Base-by-base conservation (phyloP, 1,140 invertebrate species). In the Acromyrmex charruanus region DNA sequence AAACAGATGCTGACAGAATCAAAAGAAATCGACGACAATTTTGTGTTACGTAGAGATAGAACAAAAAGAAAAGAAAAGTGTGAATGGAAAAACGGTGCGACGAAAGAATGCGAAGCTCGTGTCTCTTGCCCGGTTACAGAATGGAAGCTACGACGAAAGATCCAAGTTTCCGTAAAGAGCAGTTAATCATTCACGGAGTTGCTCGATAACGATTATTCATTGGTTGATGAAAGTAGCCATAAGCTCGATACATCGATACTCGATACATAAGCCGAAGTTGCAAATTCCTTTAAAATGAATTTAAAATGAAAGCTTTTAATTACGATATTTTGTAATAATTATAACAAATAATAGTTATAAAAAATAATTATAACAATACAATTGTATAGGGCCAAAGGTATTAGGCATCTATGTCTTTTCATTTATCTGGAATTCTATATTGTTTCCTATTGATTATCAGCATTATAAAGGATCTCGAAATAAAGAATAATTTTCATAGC, bases 81-180 rank as follows among this genome's bases (percentile, higher is more conserved):
- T 85, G 14, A 88, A 89, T 65, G 77, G 53, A 93, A 92, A 55
- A 89, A 88, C 87, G 87, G 65, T 81, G 88, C 87, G 85, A 91
- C 89, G 92, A 91, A 93, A 93, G 59, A 71, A 74, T 94, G 93
- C 94, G 92, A 94, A 94, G 93, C 93, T 92, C 92, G 90, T 89
- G 87, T 89, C 90, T 84, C 92, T 90, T 87, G 93, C 90, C 84
- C 87, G 74, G 28, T 49, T 39, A 21, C 86, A 44, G 51, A 71
- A 59, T 25, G 28, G 16, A 35, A 25, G 55, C 21, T 66, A 21
- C 82, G 74, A 85, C 80, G 55, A 65, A 49, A 25, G 14, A 72
- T 71, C 35, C n/a, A 49, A 51, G 63, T 88, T 86, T 80, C 44
- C 31, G 68, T 75, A 87, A 85, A 88, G 82, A 85, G 44, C 16